Evolutionary conservation across 1,140 invertebrate genomes (phyloP).

Genomic region (Trissolcus basalis): DNA sequence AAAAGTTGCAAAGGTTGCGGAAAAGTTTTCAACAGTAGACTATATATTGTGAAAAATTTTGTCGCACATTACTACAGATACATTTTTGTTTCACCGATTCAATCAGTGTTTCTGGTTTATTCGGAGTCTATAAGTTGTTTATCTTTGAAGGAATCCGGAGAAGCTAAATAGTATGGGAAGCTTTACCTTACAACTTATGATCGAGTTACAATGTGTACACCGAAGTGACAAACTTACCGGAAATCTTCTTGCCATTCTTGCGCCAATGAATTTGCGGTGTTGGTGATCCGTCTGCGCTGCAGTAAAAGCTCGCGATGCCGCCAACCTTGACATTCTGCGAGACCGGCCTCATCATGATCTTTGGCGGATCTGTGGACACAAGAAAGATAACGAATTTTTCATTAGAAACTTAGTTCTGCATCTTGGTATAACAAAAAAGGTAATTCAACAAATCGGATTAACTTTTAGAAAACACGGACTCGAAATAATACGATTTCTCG

Average conservation of each 20-base stretch:
- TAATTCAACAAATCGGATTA: too few species aligned
- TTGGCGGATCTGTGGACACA: constrained; percentile 89
- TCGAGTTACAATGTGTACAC: constrained; percentile 31
- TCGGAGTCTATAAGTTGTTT: constrained; percentile 21
- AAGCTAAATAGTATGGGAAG: constrained; percentile 18
- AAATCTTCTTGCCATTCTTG: constrained; percentile 91
- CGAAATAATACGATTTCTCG: too few species aligned
- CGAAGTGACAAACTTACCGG: constrained; percentile 78
- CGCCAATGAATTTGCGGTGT: constrained; percentile 91
- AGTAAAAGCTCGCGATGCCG: constrained; percentile 96
- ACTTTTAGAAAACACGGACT: too few species aligned
- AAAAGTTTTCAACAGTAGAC: too few species aligned
- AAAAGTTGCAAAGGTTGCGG: too few species aligned
- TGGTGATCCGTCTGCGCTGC: constrained; percentile 93
- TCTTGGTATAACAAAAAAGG: too few species aligned
- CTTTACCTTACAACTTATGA: constrained; percentile 16
- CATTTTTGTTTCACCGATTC: neutral
- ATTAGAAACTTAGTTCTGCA: too few species aligned
- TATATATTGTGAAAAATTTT: too few species aligned
- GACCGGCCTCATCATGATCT: constrained; percentile 89
- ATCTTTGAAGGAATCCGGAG: constrained; percentile 5
- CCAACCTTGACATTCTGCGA: constrained; percentile 92
- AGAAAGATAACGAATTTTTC: constrained; percentile 15
- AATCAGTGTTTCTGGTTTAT: neutral
- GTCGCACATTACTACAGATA: too few species aligned